A percentile compares a stretch with the other conserved stretches of the same genome.
Conservation (phyloP, 2,113 vertebrate species). For the Odobenus rosmarus region DNA sequence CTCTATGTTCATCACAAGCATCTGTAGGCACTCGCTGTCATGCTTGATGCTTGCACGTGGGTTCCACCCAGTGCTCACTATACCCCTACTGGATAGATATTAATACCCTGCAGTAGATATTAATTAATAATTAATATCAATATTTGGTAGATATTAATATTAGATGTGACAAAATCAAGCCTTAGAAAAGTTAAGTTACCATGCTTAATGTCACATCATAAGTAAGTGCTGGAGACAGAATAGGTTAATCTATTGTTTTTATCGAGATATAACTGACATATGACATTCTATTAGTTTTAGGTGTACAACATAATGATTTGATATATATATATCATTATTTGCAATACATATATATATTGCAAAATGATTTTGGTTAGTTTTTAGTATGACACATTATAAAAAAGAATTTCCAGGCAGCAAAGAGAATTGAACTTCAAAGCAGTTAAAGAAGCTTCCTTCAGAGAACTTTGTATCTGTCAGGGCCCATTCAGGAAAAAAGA, state of each 20-base stretch:
- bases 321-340: background rate
- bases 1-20: background rate
- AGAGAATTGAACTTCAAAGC: background rate
- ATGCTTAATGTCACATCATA: background rate
- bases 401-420: background rate
- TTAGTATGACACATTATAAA: background rate
- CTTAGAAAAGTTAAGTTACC: conserved; percentile 19
- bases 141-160: background rate
- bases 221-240: background rate
- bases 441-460: background rate
- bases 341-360: background rate
- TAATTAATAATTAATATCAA: background rate
- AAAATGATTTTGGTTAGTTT: background rate
- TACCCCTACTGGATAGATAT: background rate
- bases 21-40: background rate
- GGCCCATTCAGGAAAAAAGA: conserved; percentile 3
- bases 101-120: background rate
- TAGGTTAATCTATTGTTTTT: background rate
- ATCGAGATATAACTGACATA: background rate
- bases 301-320: background rate
- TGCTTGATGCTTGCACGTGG: background rate
- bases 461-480: background rate
- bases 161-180: background rate
- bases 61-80: background rate
- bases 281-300: background rate